These are phyloP conservation scores for Mylabris phalerata DNA, from an alignment of 1,140 invertebrate species.

Conservation along the genomic window DNA sequence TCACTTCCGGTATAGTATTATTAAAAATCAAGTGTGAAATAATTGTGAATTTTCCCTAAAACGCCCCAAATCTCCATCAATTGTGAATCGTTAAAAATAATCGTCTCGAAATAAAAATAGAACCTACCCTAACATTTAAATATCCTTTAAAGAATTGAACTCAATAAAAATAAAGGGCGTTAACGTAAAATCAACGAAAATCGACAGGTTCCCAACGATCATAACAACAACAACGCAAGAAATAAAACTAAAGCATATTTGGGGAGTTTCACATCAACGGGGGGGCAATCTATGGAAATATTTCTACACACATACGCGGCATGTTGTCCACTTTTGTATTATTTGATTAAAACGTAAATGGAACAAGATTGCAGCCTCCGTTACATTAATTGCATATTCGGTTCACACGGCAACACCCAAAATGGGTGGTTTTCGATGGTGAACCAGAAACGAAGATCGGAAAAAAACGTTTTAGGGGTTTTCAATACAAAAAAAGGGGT, in stretches of 20 bases:
- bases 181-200: conserved; percentile 21
- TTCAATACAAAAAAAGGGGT: no score
- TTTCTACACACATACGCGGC: conserved; percentile 1
- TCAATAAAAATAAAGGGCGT: no score
- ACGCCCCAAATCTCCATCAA: no score
- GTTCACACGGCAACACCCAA: conserved; percentile 30
- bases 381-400: conserved; percentile 32
- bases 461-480: no score
- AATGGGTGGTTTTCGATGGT: conserved; percentile 1
- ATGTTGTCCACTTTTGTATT: conserved; percentile 9
- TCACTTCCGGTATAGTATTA: no score
- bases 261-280: conserved; percentile 29
- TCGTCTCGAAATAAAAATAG: no score
- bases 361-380: conserved; percentile 26
- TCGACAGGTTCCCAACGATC: conserved; percentile 18
- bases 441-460: neutral
- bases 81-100: no score
- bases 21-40: no score
- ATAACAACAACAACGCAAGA: conserved; percentile 11
- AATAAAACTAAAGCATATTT: conserved; percentile 1
- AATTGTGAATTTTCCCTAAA: neutral
- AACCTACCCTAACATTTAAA: no score
- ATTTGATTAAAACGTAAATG: no score
- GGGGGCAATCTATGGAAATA: neutral
- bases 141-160: no score